Conservation (phyloP, 1,140 invertebrate species). For the Apocrypta bakeri region DNA sequence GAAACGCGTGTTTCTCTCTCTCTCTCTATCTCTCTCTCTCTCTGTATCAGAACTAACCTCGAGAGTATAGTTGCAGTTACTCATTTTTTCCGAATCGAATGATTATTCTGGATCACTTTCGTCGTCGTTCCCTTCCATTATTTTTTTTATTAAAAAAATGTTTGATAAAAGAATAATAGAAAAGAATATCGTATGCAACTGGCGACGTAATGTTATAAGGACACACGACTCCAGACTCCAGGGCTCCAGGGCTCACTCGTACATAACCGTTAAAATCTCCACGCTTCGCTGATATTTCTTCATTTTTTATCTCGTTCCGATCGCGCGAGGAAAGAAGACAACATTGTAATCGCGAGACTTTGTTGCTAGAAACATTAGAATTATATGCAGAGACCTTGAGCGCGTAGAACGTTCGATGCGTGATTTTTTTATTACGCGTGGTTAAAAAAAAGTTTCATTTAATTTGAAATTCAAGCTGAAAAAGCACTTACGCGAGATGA, state of each 20-base stretch:
- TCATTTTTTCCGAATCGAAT: background rate
- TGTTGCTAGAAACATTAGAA: no score
- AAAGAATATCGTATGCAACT: background rate
- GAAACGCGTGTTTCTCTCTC: background rate
- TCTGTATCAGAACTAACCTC: no score
- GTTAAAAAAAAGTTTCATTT: background rate
- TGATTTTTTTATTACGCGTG: no score
- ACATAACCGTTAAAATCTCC: background rate
- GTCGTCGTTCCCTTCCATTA: no score
- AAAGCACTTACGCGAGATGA: background rate
- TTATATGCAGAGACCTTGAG: no score
- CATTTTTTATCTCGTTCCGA: background rate
- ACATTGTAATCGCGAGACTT: no score
- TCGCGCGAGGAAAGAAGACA: constrained; percentile 19
- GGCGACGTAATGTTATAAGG: background rate
- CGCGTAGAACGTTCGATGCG: no score
- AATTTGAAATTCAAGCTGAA: background rate
- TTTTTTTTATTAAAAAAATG: no score
- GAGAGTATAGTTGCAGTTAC: background rate
- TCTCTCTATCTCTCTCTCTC: background rate
- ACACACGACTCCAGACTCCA: background rate
- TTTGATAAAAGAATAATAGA: no score
- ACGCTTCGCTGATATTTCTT: background rate
- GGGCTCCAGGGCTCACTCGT: constrained; percentile 1
- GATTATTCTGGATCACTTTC: background rate